Base-by-base conservation (phyloP, 2,888 invertebrate species). In the Drosophila robusta region DNA sequence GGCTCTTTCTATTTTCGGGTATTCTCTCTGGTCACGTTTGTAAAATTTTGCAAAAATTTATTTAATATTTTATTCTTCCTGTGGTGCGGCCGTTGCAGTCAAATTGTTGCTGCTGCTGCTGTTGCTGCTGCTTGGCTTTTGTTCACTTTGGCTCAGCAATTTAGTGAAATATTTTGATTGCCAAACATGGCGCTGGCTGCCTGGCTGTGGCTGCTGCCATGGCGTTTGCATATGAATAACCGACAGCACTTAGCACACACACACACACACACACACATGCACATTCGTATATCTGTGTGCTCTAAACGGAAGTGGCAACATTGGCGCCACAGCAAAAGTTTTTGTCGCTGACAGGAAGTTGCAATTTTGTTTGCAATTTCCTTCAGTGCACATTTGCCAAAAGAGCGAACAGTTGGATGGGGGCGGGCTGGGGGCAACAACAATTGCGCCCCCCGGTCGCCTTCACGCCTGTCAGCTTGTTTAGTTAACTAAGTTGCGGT, bases 351-450 rank as follows among this genome's bases (percentile, higher is more conserved):
- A 83, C 90, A 90, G 89, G 89, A 88, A 89, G 89, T 89, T 86
- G 90, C 90, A 90, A 89, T 87, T 90, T 91, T 90, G 90, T 91
- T 91, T 86, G 91, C 89, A 91, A 90, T 91, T 91, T 90, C 90
- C 90, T 90, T 89, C 85, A 81, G 79, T 75, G 78, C 80, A 75
- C 83, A 84, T 58, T 70, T 65, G 62, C 64, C 70, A 52, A 61
- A 70, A 67, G 45, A 49, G 47, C 14, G 32, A 24, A 56, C 18
- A 16, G 7, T 8, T 16, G 18, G 22, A 32, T 16, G 34, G 14
- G 6, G n/a, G 12, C 22, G 8, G 6, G 34, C 7, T 1, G 14
- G 45, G 6, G 1, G 16, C 46, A 70, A 49, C 49, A 76, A 66
- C 63, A 56, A 55, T 34, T 54, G 50, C 4, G 11, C 18, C n/a